A percentile compares a stretch with the other conserved stretches of the same genome.
phyloP scores from a whole-genome alignment of 2,113 vertebrate genomes.

The Polypterus bichir region DNA sequence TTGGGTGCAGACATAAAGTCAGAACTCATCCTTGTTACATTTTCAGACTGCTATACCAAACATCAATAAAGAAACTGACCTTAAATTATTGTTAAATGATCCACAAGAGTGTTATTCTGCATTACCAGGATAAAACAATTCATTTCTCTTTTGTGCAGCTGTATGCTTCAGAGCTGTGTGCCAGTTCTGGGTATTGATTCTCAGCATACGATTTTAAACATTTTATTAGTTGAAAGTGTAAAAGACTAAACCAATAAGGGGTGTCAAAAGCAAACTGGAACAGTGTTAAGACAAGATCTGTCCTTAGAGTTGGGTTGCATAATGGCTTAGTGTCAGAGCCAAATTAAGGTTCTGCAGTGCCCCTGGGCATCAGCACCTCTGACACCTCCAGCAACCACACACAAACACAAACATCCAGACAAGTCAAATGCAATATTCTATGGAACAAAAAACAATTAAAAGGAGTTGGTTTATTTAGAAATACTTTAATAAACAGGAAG shows the following conservation, averaged over 20 bases:
- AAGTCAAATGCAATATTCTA: too few relatives aligned
- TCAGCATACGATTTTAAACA: neutral
- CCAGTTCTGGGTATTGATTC: neutral
- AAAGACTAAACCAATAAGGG: neutral
- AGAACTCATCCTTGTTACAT: neutral
- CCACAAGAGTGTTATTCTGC: neutral
- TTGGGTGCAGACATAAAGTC: neutral
- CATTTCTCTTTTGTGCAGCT: neutral
- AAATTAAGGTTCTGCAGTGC: too few relatives aligned
- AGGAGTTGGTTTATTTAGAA: too few relatives aligned
- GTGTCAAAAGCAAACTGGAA: neutral
- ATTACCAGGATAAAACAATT: neutral
- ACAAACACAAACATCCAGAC: too few relatives aligned
- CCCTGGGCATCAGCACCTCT: too few relatives aligned
- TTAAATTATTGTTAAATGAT: neutral
- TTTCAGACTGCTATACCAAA: neutral
- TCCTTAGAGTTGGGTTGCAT: neutral
- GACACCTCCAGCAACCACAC: too few relatives aligned
- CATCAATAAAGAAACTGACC: neutral
- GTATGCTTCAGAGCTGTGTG: neutral
- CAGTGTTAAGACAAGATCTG: neutral
- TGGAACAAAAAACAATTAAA: too few relatives aligned
- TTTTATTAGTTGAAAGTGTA: neutral
- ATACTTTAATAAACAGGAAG: too few relatives aligned
- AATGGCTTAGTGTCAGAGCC: too few relatives aligned